phyloP scores from a whole-genome alignment of 2,113 vertebrate genomes.

The Nyctibius bracteatus region DNA sequence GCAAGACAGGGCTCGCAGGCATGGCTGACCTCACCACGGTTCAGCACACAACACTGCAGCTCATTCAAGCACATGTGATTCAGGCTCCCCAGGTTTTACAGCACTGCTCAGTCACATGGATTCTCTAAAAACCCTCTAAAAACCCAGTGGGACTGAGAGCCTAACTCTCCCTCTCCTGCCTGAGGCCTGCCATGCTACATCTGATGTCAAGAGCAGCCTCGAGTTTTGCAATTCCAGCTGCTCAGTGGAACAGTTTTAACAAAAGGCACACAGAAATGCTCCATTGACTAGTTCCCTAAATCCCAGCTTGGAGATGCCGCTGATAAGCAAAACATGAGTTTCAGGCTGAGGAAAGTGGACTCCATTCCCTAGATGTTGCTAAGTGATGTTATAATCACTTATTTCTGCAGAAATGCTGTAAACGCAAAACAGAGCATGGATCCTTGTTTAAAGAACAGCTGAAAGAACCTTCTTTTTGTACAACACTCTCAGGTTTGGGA shows the following conservation, averaged over 20 bases:
- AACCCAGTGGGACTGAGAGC: background rate
- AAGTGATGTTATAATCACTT: background rate
- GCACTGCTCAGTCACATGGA: background rate
- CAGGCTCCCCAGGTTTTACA: background rate
- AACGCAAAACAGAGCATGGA: background rate
- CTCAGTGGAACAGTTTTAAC: background rate
- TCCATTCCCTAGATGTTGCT: background rate
- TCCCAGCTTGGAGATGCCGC: fast-evolving
- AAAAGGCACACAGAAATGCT: background rate
- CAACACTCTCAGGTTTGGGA: background rate
- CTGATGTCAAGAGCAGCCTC: fast-evolving
- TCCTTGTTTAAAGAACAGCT: background rate
- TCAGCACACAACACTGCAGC: background rate
- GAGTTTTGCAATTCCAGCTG: background rate
- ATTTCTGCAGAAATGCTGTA: background rate
- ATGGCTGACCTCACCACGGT: fast-evolving
- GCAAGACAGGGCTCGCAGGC: background rate
- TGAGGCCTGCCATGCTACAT: fast-evolving
- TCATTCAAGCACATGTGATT: background rate
- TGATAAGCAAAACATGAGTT: background rate
- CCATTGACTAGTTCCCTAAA: background rate
- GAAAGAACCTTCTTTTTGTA: background rate
- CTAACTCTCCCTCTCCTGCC: background rate
- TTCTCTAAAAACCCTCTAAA: background rate
- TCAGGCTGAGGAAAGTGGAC: background rate